Percentiles rank a stretch among this genome's conserved stretches.
These are phyloP conservation scores for Altica lythri DNA, from an alignment of 2,888 invertebrate species.

Conservation along the genomic window DNA sequence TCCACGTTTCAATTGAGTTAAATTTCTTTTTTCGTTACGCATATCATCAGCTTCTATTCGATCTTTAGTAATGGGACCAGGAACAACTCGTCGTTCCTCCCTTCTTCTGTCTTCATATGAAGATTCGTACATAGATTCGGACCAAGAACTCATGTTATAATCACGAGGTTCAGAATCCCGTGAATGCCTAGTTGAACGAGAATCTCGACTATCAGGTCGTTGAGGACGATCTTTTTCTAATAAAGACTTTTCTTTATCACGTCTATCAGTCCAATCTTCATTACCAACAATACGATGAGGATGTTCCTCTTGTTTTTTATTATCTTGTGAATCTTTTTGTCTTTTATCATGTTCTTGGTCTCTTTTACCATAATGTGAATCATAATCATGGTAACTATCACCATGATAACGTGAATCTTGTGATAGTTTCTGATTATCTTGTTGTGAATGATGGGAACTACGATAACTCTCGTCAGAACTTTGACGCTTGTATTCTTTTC, in stretches of 20 bases:
- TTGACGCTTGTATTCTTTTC: constrained; percentile 50
- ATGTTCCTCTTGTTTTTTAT: constrained; percentile 35
- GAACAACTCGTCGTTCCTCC: constrained; percentile 58
- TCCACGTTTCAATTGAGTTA: constrained; percentile 61
- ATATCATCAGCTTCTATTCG: constrained; percentile 65
- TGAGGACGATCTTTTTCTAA: constrained; percentile 59
- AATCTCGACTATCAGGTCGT: constrained; percentile 63
- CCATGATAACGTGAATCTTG: constrained; percentile 18
- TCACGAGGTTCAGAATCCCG: constrained; percentile 58
- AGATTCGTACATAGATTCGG: constrained; percentile 55
- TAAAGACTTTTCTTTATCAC: constrained; percentile 45
- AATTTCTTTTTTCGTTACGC: constrained; percentile 58
- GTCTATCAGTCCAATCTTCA: constrained; percentile 49
- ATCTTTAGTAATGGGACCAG: constrained; percentile 66
- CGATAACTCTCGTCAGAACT: constrained; percentile 50
- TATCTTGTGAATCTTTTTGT: constrained; percentile 30
- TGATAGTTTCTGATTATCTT: constrained; percentile 40
- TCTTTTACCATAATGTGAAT: constrained; percentile 44
- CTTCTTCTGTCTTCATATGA: constrained; percentile 52
- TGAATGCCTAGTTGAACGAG: constrained; percentile 61
- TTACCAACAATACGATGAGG: constrained; percentile 12
- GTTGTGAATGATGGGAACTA: constrained; percentile 43
- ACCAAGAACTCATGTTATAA: constrained; percentile 56
- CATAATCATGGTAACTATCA: constrained; percentile 53
- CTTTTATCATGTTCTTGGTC: constrained; percentile 41